Evolutionary conservation across 2,797 vertebrate genomes (phyloP), one percentile per base, ranked within the genome.

Genomic region (Dermochelys coriacea): DNA sequence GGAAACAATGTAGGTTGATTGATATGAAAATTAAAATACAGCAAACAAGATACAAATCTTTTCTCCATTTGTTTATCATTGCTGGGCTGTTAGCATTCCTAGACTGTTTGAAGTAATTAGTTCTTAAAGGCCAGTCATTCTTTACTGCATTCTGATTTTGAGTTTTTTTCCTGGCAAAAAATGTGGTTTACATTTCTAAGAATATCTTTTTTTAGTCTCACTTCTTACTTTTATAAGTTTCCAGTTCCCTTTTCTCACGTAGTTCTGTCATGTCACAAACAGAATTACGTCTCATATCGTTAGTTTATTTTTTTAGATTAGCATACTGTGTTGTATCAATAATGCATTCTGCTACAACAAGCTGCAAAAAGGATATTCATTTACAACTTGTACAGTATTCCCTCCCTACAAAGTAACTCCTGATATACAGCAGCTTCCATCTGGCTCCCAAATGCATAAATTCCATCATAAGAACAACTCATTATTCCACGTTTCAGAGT

Each of bases 271-370:
- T 29, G 27, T 64, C 59, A 79, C 10, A 84, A 31, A n/a, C 8
- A 16, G 27, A 87, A 57, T 71, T 88, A 45, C 52, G 50, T 84
- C 55, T n/a, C 4, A 1, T 34, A 81, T 90, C 79, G 29, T 34
- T 49, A 54, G 5, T 16, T 95, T 94, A 61, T 91, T 82, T 55
- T 87, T 91, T 92, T 3, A 93, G 93, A 96, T 82, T 61, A 93
- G 21, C 15, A 91, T 84, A 89, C 14, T 1, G 31, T n/a, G 4
- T 92, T 82, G 52, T 21, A 88, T 49, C 86, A 96, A 80, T 78
- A 89, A 84, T 94, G 95, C 90, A 15, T 15, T 92, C 15, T 16
- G n/a, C 57, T 61, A 86, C 12, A 61, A 81, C 5, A 85, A 87
- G 37, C 41, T 85, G 86, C 71, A 94, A 87, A 47, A 77, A 15